Evolutionary conservation across 2,113 vertebrate species (phyloP).

Genomic region (Oophaga pumilio): DNA sequence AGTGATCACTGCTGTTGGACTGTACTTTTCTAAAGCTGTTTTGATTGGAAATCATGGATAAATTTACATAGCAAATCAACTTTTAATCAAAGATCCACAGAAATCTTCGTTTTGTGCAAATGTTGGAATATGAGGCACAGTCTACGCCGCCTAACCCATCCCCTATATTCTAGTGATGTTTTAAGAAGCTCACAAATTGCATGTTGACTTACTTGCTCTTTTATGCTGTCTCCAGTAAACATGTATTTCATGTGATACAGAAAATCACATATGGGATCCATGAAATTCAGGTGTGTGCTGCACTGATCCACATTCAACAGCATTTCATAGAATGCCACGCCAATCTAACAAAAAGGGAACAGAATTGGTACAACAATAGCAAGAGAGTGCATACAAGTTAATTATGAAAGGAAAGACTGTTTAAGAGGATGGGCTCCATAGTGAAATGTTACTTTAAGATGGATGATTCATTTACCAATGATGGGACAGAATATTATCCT

Average conservation of each 20-base stretch:
- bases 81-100: too few relatives aligned
- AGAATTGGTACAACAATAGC: not conserved
- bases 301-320: slow-evolving; percentile 92
- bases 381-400: too few relatives aligned
- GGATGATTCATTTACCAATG: too few relatives aligned
- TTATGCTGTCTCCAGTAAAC: slow-evolving; percentile 98
- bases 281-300: slow-evolving; percentile 87
- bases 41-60: too few relatives aligned
- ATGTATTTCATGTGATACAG: slow-evolving; percentile 98
- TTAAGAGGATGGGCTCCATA: too few relatives aligned
- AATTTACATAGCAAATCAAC: too few relatives aligned
- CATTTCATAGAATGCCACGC: slow-evolving; percentile 98
- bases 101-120: too few relatives aligned
- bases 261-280: slow-evolving; percentile 98
- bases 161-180: not conserved
- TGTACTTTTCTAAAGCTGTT: too few relatives aligned
- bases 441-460: too few relatives aligned
- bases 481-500: too few relatives aligned
- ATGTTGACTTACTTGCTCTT: slow-evolving; percentile 85
- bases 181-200: not conserved
- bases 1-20: too few relatives aligned
- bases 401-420: too few relatives aligned
- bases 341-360: slow-evolving; percentile 76
- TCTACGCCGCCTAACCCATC: not conserved
- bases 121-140: not conserved